Conservation (phyloP, 2,888 invertebrate genomes). For the Drosophila robusta region DNA sequence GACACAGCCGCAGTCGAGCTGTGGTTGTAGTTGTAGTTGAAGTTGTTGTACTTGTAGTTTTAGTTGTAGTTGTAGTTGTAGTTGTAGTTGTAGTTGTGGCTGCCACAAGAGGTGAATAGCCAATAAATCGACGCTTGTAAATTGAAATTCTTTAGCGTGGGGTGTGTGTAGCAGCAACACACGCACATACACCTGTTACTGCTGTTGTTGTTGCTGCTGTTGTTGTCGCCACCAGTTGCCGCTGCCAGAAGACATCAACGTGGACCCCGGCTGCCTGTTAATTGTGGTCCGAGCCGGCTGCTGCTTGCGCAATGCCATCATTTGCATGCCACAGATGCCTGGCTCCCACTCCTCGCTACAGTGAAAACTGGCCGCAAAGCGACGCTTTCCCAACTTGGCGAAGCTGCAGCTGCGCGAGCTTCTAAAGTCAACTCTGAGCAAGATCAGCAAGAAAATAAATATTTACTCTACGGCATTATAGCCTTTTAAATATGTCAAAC, state of each 20-base stretch:
- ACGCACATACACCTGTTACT: constrained; percentile 64
- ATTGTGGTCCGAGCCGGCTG: constrained; percentile 48
- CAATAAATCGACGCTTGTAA: constrained; percentile 83
- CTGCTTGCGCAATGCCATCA: constrained; percentile 69
- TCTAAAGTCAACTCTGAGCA: too few species aligned
- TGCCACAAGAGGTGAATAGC: constrained; percentile 84
- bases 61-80: constrained; percentile 1
- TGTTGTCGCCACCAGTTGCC: constrained; percentile 7
- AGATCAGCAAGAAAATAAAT: too few species aligned
- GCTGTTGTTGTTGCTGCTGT: constrained; percentile 14
- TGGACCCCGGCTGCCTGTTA: constrained; percentile 34
- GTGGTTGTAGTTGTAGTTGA: constrained; percentile 4
- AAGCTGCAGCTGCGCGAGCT: too few species aligned
- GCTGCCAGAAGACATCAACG: constrained; percentile 30
- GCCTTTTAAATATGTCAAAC: too few species aligned
- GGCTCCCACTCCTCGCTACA: constrained; percentile 16
- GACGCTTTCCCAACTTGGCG: too few species aligned
- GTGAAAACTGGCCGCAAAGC: constrained; percentile 3
- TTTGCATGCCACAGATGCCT: constrained; percentile 53
- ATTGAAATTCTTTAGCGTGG: constrained; percentile 75
- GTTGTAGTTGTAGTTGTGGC: constrained; percentile 19
- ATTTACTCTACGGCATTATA: too few species aligned
- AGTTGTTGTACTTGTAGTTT: constrained; percentile 7
- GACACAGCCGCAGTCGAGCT: constrained; percentile 60
- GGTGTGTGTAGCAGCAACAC: constrained; percentile 44